Evolutionary conservation across 2,888 invertebrate genomes (phyloP), one percentile per base, ranked within the genome.

Genomic region (Sinhomidia bicolor): DNA sequence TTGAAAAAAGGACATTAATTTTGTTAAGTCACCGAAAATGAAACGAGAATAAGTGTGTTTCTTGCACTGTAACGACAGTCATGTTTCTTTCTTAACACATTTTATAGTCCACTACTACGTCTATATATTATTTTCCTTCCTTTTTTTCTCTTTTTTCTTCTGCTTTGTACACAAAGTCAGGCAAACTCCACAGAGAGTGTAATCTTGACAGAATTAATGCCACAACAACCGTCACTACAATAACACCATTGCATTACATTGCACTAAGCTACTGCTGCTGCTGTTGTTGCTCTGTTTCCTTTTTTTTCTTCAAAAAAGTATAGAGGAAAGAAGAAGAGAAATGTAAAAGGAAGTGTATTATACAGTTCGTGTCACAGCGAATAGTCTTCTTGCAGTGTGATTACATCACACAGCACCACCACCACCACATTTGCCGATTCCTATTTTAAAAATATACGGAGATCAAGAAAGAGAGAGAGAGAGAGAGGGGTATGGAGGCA

Each of bases 51-150:
- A 85, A 86, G 80, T 80, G 86, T 36, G 80, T 71, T 80, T 71
- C 71, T 81, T 80, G 26, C 68, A 51, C 57, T 74, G 47, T 23
- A 79, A 68, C 44, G 86, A 86, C 86, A 80, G 86, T 47, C 44
- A 86, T 86, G 80, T 74, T 80, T 86, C 86, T 86, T 80, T 74
- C 80, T 71, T 60, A 80, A 80, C 86, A 71, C 86, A 57, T 80
- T 80, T 80, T 60, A 60, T 60, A 80, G 80, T 57, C 80, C 60
- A 57, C 41, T 60, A 23, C n/a, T n/a, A n/a, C n/a, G n/a, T n/a
- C n/a, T n/a, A n/a, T n/a, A n/a, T n/a, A n/a, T n/a, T n/a, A n/a
- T n/a, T n/a, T n/a, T n/a, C n/a, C n/a, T n/a, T n/a, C n/a, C n/a
- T n/a, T n/a, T n/a, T n/a, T 60, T 57, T 80, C 20, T 51, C 0